Base-by-base conservation (phyloP, 2,888 invertebrate genomes). In the Ectropis crepuscularia region DNA sequence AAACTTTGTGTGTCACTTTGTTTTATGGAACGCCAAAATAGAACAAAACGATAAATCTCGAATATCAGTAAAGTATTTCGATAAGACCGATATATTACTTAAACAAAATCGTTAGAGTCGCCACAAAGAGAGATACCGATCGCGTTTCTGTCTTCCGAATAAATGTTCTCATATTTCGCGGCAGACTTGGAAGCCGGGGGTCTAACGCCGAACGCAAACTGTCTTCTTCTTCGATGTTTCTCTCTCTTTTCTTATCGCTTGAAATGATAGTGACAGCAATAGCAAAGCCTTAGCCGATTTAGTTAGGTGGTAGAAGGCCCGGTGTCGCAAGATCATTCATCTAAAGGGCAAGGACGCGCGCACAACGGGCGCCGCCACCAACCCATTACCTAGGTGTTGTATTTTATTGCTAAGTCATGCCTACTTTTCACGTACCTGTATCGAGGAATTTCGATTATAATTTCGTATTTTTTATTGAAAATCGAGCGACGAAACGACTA, bases 311-410 rank as follows among this genome's bases (percentile, higher is more conserved):
- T n/a, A n/a, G n/a, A n/a, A n/a, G n/a, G n/a, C 16, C 16, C 36
- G 57, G 37, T 45, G 58, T 57, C 57, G 57, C 62, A 62, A 57
- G 62, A 57, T 53, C 51, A 57, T 62, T 62, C 62, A 57, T 57
- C 51, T 51, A 62, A 57, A 62, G 61, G 61, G 55, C 61, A 57
- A 51, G 55, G 50, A 43, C 50, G 41, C 46, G 46, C 42, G 42
- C 49, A 63, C 60, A 62, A 58, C 51, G 51, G 51, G 41, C 12
- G 42, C 16, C 41, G 61, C 48, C 54, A 16, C 50, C 11, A 42
- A n/a, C 5, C 50, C 8, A 61, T 39, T 59, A 53, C 43, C 55
- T 41, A 41, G 55, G 10, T 55, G 28, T 36, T 43, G 36, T 54
- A 39, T 16, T 7, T 46, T 46, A 28, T 47, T 57, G 43, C 10